Base-by-base conservation (phyloP, 2,113 vertebrate species). In the Colossoma macropomum region DNA sequence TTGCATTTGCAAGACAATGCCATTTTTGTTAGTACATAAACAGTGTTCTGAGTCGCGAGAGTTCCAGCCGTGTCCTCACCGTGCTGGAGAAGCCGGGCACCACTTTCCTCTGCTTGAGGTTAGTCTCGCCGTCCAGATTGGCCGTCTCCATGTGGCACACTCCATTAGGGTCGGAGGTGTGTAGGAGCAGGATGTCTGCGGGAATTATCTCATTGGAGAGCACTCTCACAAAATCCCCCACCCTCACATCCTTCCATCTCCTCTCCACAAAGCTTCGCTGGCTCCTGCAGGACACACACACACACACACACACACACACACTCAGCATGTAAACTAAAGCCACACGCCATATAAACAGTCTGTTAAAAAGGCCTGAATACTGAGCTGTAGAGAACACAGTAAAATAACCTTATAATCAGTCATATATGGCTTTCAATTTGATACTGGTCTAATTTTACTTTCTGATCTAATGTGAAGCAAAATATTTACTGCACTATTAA, bases 101-200 rank as follows among this genome's bases (percentile, higher is more conserved):
- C 11, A 77, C 86, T 68, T 48, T 92, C 75, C 96, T 95, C 87
- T 97, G 97, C n/a, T 98, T 99, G 30, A 98, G 95, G 92, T 97
- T 99, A 72, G 96, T 98, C 90, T 99, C 98, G 50, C 97, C 97
- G 0, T 99, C 98, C 4, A 99, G 92, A 88, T 93, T 98, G 90
- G 97, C 91, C 0, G 97, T 99, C 82, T 99, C 97, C 72, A 98
- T 90, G 91, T 95, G 94, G 88, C 97, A 99, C 88, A 96, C 90
- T 0, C 96, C 93, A 0, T 92, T 95, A 83, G 93, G 95, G 84
- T 98, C 96, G 0, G 97, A 97, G 69, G 96, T 96, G 62, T 95
- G 85, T 34, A 99, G 92, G 62, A 99, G 95, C 6, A 99, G 94
- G 25, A 97, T 95, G 65, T 99, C 97, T 0, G 97, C 97, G 1